Conservation (phyloP, 2,797 vertebrate species). For the Hafferia zeledoni region DNA sequence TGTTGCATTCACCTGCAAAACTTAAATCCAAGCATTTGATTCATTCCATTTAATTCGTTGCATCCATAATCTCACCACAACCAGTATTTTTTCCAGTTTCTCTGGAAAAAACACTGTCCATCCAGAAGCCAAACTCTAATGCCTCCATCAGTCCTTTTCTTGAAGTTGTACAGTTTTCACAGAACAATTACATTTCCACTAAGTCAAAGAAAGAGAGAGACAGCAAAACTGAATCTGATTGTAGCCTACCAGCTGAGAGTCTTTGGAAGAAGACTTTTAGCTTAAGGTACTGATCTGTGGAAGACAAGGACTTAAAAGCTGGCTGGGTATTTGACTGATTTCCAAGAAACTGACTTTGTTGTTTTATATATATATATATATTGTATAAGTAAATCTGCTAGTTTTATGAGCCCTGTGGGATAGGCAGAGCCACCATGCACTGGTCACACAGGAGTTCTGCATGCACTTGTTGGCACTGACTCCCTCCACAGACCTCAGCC, state of each 20-base stretch:
- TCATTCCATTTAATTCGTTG: neutral
- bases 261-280: neutral
- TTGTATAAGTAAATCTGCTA: neutral
- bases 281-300: neutral
- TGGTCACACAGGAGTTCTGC: neutral
- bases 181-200: neutral
- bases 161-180: neutral
- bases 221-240: neutral
- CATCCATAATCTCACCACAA: neutral
- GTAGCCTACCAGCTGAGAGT: neutral
- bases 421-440: neutral
- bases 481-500: neutral
- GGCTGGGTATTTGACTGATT: neutral
- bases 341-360: neutral
- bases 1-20: neutral
- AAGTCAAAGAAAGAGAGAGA: neutral
- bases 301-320: neutral
- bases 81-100: neutral
- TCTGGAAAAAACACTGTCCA: neutral
- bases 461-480: neutral
- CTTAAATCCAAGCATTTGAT: neutral
- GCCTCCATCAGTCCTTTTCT: neutral
- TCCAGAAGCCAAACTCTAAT: neutral
- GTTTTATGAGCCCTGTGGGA: accelerated
- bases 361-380: too few species aligned